Evolutionary conservation across 2,113 vertebrate species (phyloP).

Genomic region (Gadus chalcogrammus): DNA sequence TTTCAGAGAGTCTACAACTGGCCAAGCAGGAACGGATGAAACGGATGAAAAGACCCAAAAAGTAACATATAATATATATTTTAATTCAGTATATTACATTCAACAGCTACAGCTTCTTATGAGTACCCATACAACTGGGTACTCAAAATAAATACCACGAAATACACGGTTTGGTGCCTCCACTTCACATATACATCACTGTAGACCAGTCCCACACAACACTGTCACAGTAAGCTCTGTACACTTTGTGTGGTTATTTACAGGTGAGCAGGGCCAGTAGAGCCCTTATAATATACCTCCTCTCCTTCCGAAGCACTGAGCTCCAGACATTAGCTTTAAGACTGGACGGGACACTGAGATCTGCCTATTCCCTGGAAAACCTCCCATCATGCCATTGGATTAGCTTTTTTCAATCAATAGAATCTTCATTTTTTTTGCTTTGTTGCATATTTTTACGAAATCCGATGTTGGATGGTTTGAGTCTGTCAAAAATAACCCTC

Average conservation of each 20-base stretch:
- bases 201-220: constrained; percentile 43
- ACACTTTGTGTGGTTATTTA: constrained; percentile 29
- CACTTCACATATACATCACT: constrained; percentile 40
- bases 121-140: constrained; percentile 39
- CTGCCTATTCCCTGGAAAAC: constrained; percentile 7
- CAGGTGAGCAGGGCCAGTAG: neutral
- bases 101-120: constrained; percentile 50
- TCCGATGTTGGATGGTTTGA: too few relatives aligned
- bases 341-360: neutral
- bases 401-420: too few relatives aligned
- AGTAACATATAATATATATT: constrained; percentile 5
- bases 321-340: constrained; percentile 39
- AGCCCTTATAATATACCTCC: too few relatives aligned
- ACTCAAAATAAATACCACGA: constrained; percentile 43
- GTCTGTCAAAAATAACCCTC: too few relatives aligned
- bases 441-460: too few relatives aligned
- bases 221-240: constrained; percentile 54
- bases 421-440: too few relatives aligned
- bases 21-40: too few relatives aligned
- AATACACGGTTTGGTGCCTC: constrained; percentile 25
- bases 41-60: neutral
- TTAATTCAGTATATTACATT: constrained; percentile 50
- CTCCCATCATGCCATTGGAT: too few relatives aligned
- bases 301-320: neutral
- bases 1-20: too few relatives aligned